Conservation (phyloP, 2,797 vertebrate genomes). For the Gadopsis bispinosus region DNA sequence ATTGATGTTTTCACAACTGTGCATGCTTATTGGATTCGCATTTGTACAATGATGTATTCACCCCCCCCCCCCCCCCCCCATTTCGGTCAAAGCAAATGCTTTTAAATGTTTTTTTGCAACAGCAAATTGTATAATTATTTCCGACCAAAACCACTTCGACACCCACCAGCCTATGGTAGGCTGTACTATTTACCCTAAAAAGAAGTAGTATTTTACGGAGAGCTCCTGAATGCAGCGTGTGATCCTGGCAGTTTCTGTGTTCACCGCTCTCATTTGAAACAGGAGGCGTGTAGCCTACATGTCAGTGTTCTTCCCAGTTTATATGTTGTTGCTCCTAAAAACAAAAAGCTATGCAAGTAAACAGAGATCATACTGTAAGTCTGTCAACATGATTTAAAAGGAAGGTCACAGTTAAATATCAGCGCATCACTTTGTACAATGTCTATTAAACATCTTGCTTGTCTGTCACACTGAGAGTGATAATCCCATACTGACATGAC, state of each 20-base stretch:
- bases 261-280: conserved; percentile 69
- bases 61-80: too few relatives aligned
- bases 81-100: neutral
- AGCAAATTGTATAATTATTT: neutral
- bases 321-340: neutral
- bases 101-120: rapidly evolving
- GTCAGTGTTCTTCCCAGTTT: neutral
- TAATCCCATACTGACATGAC: neutral
- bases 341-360: rapidly evolving
- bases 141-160: neutral
- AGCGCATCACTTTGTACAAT: neutral
- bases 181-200: neutral
- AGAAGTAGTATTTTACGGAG: conserved; percentile 24
- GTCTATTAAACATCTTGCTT: neutral
- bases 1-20: neutral
- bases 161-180: neutral
- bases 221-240: conserved; percentile 25
- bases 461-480: neutral
- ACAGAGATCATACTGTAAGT: neutral
- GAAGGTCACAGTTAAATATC: neutral
- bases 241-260: conserved; percentile 49
- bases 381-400: neutral
- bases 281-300: conserved; percentile 45
- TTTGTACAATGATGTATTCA: neutral
- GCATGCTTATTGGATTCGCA: rapidly evolving